Evolutionary conservation across 2,113 vertebrate species (phyloP).

Genomic region (Ctenomys sociabilis): DNA sequence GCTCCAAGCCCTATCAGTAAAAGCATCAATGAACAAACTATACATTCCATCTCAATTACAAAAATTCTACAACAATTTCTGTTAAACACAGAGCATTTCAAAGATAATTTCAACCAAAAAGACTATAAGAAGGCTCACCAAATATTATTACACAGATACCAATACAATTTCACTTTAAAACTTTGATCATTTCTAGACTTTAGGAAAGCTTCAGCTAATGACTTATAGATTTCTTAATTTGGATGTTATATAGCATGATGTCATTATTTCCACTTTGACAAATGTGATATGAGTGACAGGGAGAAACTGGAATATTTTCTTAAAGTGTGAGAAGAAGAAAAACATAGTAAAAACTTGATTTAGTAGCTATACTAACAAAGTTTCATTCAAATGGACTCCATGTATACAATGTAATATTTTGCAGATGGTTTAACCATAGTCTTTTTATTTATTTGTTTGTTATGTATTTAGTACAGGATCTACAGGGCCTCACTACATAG

Average conservation of each 20-base stretch:
- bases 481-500: no score
- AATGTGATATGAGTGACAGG: not conserved
- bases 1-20: not conserved
- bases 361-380: slow-evolving; percentile 1
- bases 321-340: not conserved
- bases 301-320: not conserved
- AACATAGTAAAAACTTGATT: slow-evolving; percentile 5
- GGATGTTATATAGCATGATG: not conserved
- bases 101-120: not conserved
- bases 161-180: slow-evolving; percentile 1
- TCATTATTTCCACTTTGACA: slow-evolving; percentile 16
- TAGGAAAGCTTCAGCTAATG: not conserved
- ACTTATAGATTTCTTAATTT: slow-evolving; percentile 25
- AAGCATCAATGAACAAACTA: not conserved
- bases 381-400: not conserved
- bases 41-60: not conserved
- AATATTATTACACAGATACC: not conserved
- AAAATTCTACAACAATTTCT: slow-evolving; percentile 3
- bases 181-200: not conserved
- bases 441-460: not conserved
- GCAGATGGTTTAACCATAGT: not conserved
- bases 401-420: not conserved
- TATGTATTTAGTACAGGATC: no score
- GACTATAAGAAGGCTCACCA: not conserved
- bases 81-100: not conserved